Evolutionary conservation across 2,113 vertebrate species (phyloP).

Genomic region (Bucco capensis): DNA sequence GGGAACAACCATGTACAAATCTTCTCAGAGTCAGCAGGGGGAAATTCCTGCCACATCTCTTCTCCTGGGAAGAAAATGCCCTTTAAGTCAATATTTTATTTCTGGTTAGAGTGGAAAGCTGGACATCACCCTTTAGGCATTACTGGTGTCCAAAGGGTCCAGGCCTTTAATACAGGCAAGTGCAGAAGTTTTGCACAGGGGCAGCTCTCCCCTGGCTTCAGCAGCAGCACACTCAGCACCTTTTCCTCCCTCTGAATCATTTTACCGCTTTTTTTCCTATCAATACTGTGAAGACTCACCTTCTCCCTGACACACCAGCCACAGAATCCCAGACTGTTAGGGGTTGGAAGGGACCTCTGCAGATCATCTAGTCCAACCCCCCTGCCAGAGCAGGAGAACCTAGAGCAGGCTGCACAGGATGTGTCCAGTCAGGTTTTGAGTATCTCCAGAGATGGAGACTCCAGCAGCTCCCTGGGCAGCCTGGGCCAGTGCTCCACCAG

Average conservation of each 20-base stretch:
- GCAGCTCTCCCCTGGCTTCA: neutral
- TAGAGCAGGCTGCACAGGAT: no score
- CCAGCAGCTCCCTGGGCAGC: no score
- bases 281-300: neutral
- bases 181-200: neutral
- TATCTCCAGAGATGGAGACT: no score
- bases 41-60: neutral
- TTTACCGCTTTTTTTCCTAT: neutral
- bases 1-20: neutral
- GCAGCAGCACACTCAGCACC: neutral
- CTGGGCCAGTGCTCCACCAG: no score
- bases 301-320: neutral
- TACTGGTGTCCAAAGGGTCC: neutral
- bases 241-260: neutral
- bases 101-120: constrained; percentile 19
- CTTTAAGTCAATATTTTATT: constrained; percentile 7
- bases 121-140: neutral
- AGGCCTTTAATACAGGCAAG: neutral
- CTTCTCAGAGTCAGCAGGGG: neutral
- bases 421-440: no score
- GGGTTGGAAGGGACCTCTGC: no score
- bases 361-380: no score
- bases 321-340: no score
- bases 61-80: constrained; percentile 34
- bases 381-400: no score